Evolutionary conservation across 2,888 invertebrate genomes (phyloP).

Genomic region (Eurytoma adleriae): DNA sequence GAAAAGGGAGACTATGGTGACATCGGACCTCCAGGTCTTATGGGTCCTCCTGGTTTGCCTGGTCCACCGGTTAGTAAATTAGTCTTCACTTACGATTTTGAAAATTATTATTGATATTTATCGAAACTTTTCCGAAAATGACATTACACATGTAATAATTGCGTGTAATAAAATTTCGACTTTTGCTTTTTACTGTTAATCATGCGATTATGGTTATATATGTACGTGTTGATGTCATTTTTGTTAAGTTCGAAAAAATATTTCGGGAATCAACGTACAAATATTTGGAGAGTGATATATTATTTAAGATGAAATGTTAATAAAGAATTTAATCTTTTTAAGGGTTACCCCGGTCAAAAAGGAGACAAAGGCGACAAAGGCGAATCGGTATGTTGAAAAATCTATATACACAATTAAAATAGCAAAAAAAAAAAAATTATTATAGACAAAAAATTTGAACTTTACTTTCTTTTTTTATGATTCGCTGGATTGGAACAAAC

Average conservation of each 20-base stretch:
- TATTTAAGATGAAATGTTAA: background rate
- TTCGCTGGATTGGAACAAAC: constrained; percentile 66
- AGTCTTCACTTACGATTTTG: background rate
- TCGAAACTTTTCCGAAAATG: too few species aligned
- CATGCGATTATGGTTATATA: constrained; percentile 30
- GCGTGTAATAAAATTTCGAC: background rate
- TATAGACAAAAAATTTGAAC: constrained; percentile 31
- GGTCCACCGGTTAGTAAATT: constrained; percentile 78
- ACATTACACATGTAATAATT: too few species aligned
- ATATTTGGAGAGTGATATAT: too few species aligned
- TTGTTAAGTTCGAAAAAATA: background rate
- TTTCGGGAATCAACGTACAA: background rate
- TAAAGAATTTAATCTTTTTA: constrained; percentile 54
- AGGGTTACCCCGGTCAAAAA: constrained; percentile 91
- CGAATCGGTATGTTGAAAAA: constrained; percentile 86
- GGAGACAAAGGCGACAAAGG: constrained; percentile 96
- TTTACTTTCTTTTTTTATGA: constrained; percentile 65
- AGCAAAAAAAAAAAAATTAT: background rate
- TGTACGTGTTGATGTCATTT: background rate
- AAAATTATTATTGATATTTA: background rate
- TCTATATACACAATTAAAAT: constrained; percentile 11
- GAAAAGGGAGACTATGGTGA: constrained; percentile 93
- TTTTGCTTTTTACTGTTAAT: background rate
- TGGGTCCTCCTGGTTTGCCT: constrained; percentile 92
- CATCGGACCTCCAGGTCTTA: constrained; percentile 94